Evolutionary conservation across 2,888 invertebrate genomes (phyloP), one percentile per base, ranked within the genome.

Genomic region (Pachycephus smyrnensis): DNA sequence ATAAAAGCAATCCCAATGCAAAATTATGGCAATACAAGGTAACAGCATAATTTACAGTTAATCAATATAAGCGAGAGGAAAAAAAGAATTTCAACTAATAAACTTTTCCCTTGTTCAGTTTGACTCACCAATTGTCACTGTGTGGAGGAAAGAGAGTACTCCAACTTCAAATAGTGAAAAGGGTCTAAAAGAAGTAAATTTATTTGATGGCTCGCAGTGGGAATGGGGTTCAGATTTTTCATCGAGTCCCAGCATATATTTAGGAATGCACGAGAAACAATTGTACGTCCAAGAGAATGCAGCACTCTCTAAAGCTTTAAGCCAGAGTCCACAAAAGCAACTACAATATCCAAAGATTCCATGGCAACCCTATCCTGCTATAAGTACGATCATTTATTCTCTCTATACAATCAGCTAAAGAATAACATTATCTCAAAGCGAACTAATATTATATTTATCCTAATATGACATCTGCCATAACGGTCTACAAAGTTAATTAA

Each of bases 251-350:
- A 94, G 95, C 0, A 92, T 98, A n/a, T 98, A 97, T 90, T 92
- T 98, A 76, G 97, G 97, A 76, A 95, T 96, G 92, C 96, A 97
- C 89, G 94, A 96, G 35, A 94, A 94, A 86, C 97, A 97, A 93
- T 94, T 96, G 83, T 93, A 92, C 79, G 84, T 89, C 75, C 89
- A 90, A 82, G 91, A 91, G 85, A 91, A 89, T 80, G 76, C 82
- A 40, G 81, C 83, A 71, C 69, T 86, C 68, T 73, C 80, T 40
- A 87, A 86, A 86, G 80, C 80, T 69, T 77, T 89, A 12, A 85
- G 88, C 69, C 73, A 79, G n/a, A 78, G 85, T 23, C 36, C 82
- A 33, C 68, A 32, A 31, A 76, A 55, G n/a, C 33, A 30, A 6
- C 40, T 74, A 55, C 78, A 81, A 55, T 73, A 90, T 90, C 76